Base-by-base conservation (phyloP, 2,888 invertebrate species). In the Villa cingulata region DNA sequence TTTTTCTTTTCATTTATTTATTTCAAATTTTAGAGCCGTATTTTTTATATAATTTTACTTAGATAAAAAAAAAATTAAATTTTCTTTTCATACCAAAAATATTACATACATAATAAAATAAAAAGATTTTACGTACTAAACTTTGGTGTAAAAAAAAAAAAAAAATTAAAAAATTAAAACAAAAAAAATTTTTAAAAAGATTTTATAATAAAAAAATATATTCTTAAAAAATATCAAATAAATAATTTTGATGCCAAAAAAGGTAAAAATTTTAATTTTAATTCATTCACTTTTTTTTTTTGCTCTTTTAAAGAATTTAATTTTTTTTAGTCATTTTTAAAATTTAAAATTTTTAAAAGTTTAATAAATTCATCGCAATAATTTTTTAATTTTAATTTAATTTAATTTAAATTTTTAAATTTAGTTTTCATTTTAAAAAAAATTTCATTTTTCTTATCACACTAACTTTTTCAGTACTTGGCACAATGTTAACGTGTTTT, bases 381-480 rank as follows among this genome's bases (percentile, higher is more conserved):
- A 12, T 32, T 32, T 5, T 12, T 32, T 14, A 12, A 12, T 12
- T 4, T 7, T 6, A 23, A 23, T 6, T 6, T 6, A 7, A 23
- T 23, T 32, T 32, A 32, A 37, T 41, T 4, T 23, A 23, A 23
- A 23, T 23, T 23, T 23, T 23, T 23, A 23, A 23, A 23, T 12
- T 4, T 32, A 12, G 9, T 32, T 5, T 12, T 32, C 29, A 12
- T 32, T 32, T 4, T n/a, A n/a, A n/a, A n/a, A n/a, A n/a, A n/a
- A n/a, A n/a, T n/a, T 32, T 32, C 37, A 37, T 40, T 45, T 41
- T 41, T 59, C 59, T 65, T 64, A 68, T 65, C 66, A 68, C 68
- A 68, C 66, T 62, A 64, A 65, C 61, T 62, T 59, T 61, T 53
- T 65, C 64, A 65, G 67, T 66, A 66, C 68, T 68, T 68, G 67